Evolutionary conservation across 2,888 invertebrate genomes (phyloP).

Genomic region (Polyommatus iphigenia): DNA sequence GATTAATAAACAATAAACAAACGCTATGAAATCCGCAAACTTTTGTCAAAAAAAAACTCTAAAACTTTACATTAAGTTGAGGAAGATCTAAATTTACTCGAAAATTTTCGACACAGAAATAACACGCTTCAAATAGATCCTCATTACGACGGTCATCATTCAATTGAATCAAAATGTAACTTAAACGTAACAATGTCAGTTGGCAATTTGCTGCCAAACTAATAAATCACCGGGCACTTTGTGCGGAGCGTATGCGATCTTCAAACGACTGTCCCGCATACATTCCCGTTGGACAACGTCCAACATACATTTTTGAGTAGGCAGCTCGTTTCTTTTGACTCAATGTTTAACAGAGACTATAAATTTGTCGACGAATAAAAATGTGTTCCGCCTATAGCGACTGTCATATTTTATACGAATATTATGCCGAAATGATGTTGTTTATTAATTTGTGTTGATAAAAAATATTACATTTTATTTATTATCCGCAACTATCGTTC

Average conservation of each 20-base stretch:
- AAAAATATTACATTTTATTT: background rate
- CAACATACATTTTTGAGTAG: slow-evolving; percentile 34
- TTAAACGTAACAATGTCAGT: slow-evolving; percentile 32
- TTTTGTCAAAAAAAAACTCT: background rate
- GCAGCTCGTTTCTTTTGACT: slow-evolving; percentile 35
- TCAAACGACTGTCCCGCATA: slow-evolving; percentile 40
- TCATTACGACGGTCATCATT: background rate
- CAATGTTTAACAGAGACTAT: slow-evolving; percentile 19
- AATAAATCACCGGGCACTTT: slow-evolving; percentile 38
- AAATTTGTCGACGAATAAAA: slow-evolving; percentile 28
- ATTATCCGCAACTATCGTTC: background rate
- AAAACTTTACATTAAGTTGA: background rate
- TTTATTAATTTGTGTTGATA: background rate
- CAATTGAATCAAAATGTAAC: slow-evolving; percentile 31
- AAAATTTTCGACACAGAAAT: background rate
- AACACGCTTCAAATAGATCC: background rate
- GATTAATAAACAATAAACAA: background rate
- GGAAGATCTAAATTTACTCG: background rate
- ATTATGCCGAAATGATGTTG: background rate
- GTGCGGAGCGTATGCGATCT: slow-evolving; percentile 41
- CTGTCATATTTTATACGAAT: slow-evolving; percentile 19
- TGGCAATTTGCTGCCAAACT: slow-evolving; percentile 38
- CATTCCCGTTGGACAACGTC: slow-evolving; percentile 40
- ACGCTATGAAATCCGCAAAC: background rate
- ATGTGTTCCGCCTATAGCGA: background rate